phyloP scores from a whole-genome alignment of 2,113 vertebrate species.

The Sterrhoptilus dennistouni region DNA sequence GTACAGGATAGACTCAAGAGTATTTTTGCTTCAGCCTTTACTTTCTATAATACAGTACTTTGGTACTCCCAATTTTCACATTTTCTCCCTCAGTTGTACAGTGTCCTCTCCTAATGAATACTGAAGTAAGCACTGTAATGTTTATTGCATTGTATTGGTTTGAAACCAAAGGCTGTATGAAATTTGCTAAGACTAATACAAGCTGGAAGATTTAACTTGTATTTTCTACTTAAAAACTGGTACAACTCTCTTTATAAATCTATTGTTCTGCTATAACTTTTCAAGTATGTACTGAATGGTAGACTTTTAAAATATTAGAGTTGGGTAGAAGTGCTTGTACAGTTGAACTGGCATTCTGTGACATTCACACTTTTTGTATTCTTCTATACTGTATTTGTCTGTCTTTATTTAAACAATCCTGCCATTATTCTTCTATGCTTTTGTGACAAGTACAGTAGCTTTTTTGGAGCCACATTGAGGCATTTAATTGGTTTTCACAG shows the following conservation, averaged over 20 bases:
- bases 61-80: slow-evolving; percentile 35
- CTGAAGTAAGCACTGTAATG: slow-evolving; percentile 9
- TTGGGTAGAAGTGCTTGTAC: slow-evolving; percentile 22
- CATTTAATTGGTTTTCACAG: neutral
- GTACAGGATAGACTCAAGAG: slow-evolving; percentile 69
- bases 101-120: slow-evolving; percentile 10
- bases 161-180: slow-evolving; percentile 74
- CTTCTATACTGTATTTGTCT: neutral
- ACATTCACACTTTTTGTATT: neutral
- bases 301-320: slow-evolving; percentile 30
- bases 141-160: slow-evolving; percentile 56
- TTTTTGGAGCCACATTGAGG: neutral
- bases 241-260: slow-evolving; percentile 65
- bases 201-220: slow-evolving; percentile 55
- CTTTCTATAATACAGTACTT: slow-evolving; percentile 62
- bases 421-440: neutral
- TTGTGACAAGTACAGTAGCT: neutral
- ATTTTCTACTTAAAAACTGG: slow-evolving; percentile 73
- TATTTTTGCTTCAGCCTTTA: slow-evolving; percentile 76
- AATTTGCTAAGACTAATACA: slow-evolving; percentile 61
- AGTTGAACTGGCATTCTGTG: neutral
- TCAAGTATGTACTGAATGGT: slow-evolving; percentile 36
- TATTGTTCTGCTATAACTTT: slow-evolving; percentile 60
- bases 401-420: slow-evolving; percentile 3
- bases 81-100: slow-evolving; percentile 28